Evolutionary conservation across 2,113 vertebrate genomes (phyloP), one percentile per base, ranked within the genome.

Genomic region (Rhegmatorhina hoffmannsi): DNA sequence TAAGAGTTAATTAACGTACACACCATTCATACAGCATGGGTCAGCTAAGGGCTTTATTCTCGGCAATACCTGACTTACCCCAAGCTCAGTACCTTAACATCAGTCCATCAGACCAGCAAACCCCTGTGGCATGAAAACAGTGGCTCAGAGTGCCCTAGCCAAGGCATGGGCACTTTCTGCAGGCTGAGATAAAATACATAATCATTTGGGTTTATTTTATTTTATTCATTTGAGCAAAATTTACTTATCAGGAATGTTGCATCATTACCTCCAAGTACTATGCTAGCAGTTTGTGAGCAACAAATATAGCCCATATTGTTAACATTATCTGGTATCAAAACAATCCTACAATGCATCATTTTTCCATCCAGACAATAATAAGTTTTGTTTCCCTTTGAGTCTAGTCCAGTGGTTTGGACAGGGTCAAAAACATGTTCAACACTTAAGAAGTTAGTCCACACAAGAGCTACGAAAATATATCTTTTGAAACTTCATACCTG

Each of bases 131-230:
- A 11, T 25, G 26, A 69, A 46, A 58, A 16, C 0, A 0, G 25
- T 1, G 1, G 31, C 38, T 43, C 5, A 6, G n/a, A 58, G 21
- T 0, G 0, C 20, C 24, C 10, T 31, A 29, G 59, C 16, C 3
- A 0, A 55, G 0, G 1, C 10, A 17, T 31, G 28, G 34, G 6
- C 16, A 13, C 14, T 76, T 89, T 44, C 26, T 76, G 29, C 62
- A 68, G 24, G 16, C 19, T 80, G 25, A 90, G 11, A 84, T 11
- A 69, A 16, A 31, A 55, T 9, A 84, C 9, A 38, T 24, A 66
- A 58, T 15, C 0, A 19, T 63, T 87, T 78, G 67, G 6, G 31
- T 19, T 89, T 84, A 15, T 64, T 64, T 40, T 31, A 55, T 69
- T 40, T 28, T 40, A 49, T 31, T 44, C 47, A 56, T 49, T 56